These are phyloP conservation scores for Serilophus lunatus DNA, from an alignment of 2,113 vertebrate species.

Conservation along the genomic window DNA sequence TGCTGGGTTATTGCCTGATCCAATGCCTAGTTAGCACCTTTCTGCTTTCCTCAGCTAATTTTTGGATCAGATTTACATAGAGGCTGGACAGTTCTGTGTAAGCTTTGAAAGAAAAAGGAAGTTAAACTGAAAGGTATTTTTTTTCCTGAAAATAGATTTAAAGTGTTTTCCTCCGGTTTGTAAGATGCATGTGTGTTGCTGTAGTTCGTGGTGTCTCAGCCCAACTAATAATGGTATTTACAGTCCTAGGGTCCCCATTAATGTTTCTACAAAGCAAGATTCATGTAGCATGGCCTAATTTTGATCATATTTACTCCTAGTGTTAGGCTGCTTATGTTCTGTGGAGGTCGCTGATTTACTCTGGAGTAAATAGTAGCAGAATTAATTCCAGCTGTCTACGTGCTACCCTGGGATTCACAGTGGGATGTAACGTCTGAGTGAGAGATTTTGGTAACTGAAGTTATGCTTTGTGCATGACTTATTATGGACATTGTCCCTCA, in stretches of 20 bases:
- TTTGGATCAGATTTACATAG: background rate
- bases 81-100: background rate
- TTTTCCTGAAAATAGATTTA: background rate
- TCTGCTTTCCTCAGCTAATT: background rate
- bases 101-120: background rate
- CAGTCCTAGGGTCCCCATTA: too few relatives aligned
- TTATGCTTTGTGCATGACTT: background rate
- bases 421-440: background rate
- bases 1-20: background rate
- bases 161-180: background rate
- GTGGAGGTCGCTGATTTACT: background rate
- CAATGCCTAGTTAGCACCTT: background rate
- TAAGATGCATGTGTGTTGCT: accelerated
- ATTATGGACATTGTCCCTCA: background rate
- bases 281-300: background rate
- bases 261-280: background rate
- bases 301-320: background rate
- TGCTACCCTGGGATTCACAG: background rate
- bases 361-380: background rate
- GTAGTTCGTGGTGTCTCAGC: background rate
- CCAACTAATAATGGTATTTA: background rate
- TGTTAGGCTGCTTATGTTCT: background rate
- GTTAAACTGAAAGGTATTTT: background rate
- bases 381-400: background rate
- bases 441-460: background rate